Base-by-base conservation (phyloP, 2,888 invertebrate species). In the Cataglyphis livida region DNA sequence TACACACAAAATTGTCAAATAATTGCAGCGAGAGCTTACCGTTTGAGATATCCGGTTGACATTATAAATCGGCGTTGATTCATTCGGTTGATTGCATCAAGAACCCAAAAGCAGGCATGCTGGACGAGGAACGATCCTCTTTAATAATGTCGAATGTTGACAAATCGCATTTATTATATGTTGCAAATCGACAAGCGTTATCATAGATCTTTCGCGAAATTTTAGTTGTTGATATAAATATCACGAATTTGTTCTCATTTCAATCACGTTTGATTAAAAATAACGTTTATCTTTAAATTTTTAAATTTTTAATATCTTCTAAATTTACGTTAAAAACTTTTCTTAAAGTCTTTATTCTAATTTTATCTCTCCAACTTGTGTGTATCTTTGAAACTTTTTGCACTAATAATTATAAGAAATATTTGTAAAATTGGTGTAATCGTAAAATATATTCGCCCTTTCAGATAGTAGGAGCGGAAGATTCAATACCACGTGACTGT, bases 11-110 rank as follows among this genome's bases (percentile, higher is more conserved):
- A 44, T 21, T 1, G 6, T 10, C n/a, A 51, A 32, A 38, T 41
- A 57, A 32, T 38, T 61, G n/a, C 28, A 9, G 10, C 28, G 3
- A 84, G 90, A 84, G 90, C 90, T 90, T 85, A 90, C 90, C 90
- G 85, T 71, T 68, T 51, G 64, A 59, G 38, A 66, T 82, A 79
- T 83, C 83, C 83, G 66, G 73, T 78, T 85, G 79, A 73, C 90
- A 90, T 91, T 76, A 84, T 89, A 88, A 83, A 6, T 35, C 7
- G 38, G 12, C 9, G 66, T 68, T n/a, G 66, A 57, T 28, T 1
- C n/a, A n/a, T 25, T 54, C n/a, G 18, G 15, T 32, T n/a, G 66
- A 15, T 28, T 51, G 15, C 10, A 10, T 75, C n/a, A 18, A 32
- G 12, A 12, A 75, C 66, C 12, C n/a, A 51, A 25, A 51, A 51